Evolutionary conservation across 1,140 invertebrate genomes (phyloP).

Genomic region (Drosophila serrata): DNA sequence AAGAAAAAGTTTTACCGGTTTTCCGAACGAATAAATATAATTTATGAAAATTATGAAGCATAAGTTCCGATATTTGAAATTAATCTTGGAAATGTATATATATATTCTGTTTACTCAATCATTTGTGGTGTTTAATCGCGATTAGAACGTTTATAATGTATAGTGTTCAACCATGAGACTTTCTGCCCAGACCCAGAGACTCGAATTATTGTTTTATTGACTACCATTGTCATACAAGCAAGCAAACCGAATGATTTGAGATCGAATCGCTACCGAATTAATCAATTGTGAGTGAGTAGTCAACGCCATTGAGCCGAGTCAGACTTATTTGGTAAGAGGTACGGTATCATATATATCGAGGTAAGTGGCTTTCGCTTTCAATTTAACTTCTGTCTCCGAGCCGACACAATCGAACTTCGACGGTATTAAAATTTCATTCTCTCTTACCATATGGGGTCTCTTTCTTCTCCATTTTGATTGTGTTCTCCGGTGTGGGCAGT

Average conservation of each 20-base stretch:
- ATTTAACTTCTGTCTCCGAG: slow-evolving; percentile 33
- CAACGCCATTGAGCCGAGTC: slow-evolving; percentile 19
- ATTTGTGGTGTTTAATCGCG: neutral
- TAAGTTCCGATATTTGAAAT: neutral
- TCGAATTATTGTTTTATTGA: slow-evolving; percentile 57
- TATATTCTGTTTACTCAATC: neutral
- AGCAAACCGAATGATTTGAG: slow-evolving; percentile 55
- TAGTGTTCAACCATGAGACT: neutral
- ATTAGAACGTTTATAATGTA: neutral
- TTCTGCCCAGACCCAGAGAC: slow-evolving; percentile 5
- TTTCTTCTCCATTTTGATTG: slow-evolving; percentile 92
- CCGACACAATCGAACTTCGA: slow-evolving; percentile 19
- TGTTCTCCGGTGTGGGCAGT: slow-evolving; percentile 84
- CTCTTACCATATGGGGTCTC: slow-evolving; percentile 95
- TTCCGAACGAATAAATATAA: neutral
- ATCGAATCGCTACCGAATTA: slow-evolving; percentile 72
- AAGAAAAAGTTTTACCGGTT: slow-evolving; percentile 1
- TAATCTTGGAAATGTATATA: neutral
- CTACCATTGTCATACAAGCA: slow-evolving; percentile 85
- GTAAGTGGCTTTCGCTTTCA: slow-evolving; percentile 15
- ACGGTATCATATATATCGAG: neutral
- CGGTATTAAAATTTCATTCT: slow-evolving; percentile 20
- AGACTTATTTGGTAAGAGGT: slow-evolving; percentile 17
- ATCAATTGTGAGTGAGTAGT: slow-evolving; percentile 68
- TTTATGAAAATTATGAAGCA: neutral